Conservation (phyloP, 2,113 vertebrate genomes). For the Corythaixoides concolor region DNA sequence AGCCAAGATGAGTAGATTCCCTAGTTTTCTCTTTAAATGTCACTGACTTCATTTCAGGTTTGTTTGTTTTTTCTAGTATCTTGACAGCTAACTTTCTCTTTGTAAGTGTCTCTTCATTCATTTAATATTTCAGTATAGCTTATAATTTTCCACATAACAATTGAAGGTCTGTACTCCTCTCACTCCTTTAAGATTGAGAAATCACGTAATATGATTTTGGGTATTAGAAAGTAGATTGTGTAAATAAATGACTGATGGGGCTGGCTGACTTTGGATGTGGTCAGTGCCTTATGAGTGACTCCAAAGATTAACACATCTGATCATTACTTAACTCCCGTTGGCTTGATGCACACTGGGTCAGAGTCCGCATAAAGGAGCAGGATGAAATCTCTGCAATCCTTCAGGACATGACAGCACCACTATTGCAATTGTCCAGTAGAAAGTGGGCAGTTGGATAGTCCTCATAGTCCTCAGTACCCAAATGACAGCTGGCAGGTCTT, state of each 20-base stretch:
- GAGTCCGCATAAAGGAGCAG: background rate
- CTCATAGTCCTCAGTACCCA: background rate
- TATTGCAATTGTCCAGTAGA: background rate
- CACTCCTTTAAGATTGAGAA: background rate
- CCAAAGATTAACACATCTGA: background rate
- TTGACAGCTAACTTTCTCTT: conserved; percentile 5
- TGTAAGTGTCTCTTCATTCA: background rate
- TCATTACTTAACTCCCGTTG: background rate
- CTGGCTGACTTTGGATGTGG: background rate
- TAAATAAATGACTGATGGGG: background rate
- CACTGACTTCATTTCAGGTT: conserved; percentile 62
- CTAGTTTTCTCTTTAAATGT: conserved; percentile 67
- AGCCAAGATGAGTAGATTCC: conserved; percentile 50
- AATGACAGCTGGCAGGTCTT: background rate
- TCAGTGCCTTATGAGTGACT: background rate
- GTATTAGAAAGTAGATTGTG: background rate
- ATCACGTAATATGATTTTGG: background rate
- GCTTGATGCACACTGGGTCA: background rate
- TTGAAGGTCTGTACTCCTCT: background rate
- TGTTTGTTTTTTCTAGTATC: background rate
- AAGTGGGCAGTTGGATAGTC: background rate
- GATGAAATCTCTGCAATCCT: background rate
- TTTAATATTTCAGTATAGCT: background rate
- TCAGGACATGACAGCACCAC: background rate
- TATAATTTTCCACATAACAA: background rate